Evolutionary conservation across 2,888 invertebrate species (phyloP), one percentile per base, ranked within the genome.

Genomic region (Tetragonula carbonaria): DNA sequence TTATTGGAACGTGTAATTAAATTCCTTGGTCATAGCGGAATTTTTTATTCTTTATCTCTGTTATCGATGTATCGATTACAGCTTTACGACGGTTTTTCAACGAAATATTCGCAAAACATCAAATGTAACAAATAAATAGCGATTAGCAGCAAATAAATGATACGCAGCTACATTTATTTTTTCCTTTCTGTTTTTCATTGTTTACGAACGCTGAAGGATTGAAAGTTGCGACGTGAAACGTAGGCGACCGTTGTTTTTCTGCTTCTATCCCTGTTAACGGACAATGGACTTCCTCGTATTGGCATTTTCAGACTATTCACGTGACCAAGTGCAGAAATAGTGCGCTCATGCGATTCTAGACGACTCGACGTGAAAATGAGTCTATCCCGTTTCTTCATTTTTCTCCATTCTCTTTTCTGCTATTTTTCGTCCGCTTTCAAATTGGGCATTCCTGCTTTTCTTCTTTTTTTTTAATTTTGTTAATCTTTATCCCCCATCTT

Each of bases 241-340:
- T 51, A 57, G 55, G 38, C 65, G 59, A 50, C 67, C 55, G 70
- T 70, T 76, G 62, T 76, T 83, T 82, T 79, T 77, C 78, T 77
- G 66, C 67, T 67, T 81, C 78, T 80, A 23, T 71, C 63, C 68
- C 73, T 63, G 65, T 72, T 78, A 74, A 68, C 73, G 84, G 77
- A 90, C 90, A 89, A 89, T 91, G 82, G 82, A 66, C 80, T 87
- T 89, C 80, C 87, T 85, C 83, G 80, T 87, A 90, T 91, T 84
- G 87, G 79, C 83, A 78, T 80, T 74, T 87, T 79, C 76, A 74
- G 76, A 65, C 78, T 74, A 81, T 78, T 82, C 83, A 67, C 67
- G 55, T 59, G 83, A 66, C 66, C 67, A 68, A 28, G 57, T 68
- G 62, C 74, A 78, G 70, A n/a, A 67, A 83, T 84, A 82, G 74